Evolutionary conservation across 2,797 vertebrate genomes (phyloP).

Genomic region (Dromococcyx pavoninus): DNA sequence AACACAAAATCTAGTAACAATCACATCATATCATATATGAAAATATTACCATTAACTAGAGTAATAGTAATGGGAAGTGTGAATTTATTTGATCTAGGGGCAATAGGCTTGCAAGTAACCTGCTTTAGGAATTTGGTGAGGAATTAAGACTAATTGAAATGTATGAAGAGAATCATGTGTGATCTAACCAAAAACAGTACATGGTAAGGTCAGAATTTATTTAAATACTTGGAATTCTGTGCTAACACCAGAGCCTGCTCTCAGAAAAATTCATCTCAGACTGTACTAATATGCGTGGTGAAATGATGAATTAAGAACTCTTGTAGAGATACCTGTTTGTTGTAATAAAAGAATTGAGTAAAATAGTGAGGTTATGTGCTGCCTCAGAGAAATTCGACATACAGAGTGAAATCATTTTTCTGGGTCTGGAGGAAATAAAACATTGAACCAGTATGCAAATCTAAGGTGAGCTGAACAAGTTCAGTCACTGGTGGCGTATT

Average conservation of each 20-base stretch:
- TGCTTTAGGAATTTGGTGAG: conserved; percentile 33
- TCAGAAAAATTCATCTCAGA: conserved; percentile 20
- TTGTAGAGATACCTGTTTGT: conserved; percentile 16
- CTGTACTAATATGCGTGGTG: not conserved
- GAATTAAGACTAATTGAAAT: conserved; percentile 43
- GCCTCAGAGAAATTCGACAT: conserved; percentile 6
- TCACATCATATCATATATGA: not conserved
- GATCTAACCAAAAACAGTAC: conserved; percentile 24
- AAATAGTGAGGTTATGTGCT: not conserved
- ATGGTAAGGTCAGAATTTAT: conserved; percentile 44
- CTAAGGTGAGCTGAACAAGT: not conserved
- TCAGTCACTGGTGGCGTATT: not conserved
- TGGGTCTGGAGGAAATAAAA: not conserved
- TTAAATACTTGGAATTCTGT: conserved; percentile 50
- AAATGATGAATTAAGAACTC: conserved; percentile 20
- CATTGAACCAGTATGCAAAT: not conserved
- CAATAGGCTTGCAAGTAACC: conserved; percentile 8
- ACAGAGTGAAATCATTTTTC: not conserved
- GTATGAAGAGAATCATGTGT: conserved; percentile 26
- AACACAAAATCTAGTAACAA: not conserved
- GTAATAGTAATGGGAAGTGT: not conserved
- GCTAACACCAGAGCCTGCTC: not conserved
- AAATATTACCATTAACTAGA: not conserved
- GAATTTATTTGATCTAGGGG: conserved; percentile 13
- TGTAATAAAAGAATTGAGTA: not conserved